phyloP scores from a whole-genome alignment of 2,888 invertebrate genomes.

The Hecatera dysodea region DNA sequence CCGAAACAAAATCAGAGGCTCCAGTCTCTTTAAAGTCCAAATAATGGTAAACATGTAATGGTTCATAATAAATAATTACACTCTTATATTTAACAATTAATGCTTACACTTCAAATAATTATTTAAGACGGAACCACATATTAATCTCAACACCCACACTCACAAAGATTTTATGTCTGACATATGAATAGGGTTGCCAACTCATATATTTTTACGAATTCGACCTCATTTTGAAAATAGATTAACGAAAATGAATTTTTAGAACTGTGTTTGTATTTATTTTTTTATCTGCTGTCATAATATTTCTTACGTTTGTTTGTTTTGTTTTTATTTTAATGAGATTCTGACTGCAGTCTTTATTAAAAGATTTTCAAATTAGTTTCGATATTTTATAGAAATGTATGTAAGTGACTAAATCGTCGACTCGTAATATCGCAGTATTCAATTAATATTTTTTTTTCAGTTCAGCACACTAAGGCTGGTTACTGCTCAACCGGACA shows the following conservation, averaged over 20 bases:
- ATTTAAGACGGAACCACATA: conserved; percentile 43
- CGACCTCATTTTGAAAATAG: conserved; percentile 55
- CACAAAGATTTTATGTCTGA: conserved; percentile 39
- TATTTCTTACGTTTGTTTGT: conserved; percentile 32
- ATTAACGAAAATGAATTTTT: conserved; percentile 30
- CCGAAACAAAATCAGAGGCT: no score
- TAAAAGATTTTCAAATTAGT: not conserved
- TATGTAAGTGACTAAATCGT: no score
- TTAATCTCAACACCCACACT: conserved; percentile 54
- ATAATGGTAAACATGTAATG: no score
- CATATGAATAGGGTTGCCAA: conserved; percentile 57
- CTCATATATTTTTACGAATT: conserved; percentile 50
- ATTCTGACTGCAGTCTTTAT: conserved; percentile 25
- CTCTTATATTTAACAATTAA: conserved; percentile 25
- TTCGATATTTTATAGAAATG: not conserved
- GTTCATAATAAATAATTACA: conserved; percentile 15
- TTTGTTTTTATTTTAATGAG: conserved; percentile 31
- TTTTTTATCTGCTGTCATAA: conserved; percentile 43
- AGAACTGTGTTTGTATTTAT: conserved; percentile 33
- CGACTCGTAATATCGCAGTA: no score
- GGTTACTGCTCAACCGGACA: no score
- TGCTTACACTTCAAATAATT: conserved; percentile 7
- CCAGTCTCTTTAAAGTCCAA: no score
- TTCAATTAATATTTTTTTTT: no score
- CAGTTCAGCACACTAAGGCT: no score